Percentiles rank a stretch among this genome's conserved stretches.
Conservation (phyloP, 2,888 invertebrate species). For the Yponomeuta evonymella region DNA sequence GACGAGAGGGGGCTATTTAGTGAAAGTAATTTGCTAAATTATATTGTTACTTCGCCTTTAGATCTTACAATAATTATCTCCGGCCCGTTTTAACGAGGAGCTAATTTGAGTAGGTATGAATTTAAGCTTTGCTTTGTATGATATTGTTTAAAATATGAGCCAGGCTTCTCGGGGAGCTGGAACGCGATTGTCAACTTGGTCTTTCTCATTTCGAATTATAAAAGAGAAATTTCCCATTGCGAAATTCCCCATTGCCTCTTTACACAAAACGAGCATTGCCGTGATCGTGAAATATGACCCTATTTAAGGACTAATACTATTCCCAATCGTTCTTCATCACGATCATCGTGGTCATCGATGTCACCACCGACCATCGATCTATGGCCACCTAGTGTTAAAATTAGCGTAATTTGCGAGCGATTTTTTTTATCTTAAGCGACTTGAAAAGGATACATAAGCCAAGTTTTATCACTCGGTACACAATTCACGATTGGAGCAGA, state of each 20-base stretch:
- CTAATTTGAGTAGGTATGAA: constrained; percentile 57
- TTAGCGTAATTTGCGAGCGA: too few relatives aligned
- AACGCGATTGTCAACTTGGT: background rate
- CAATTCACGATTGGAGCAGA: background rate
- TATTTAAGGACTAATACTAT: background rate
- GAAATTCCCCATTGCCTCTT: background rate
- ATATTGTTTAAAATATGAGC: constrained; percentile 33
- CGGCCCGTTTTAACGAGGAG: constrained; percentile 61
- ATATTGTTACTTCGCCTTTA: constrained; percentile 64
- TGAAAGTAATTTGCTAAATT: constrained; percentile 65
- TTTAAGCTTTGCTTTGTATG: constrained; percentile 49
- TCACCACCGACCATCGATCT: too few relatives aligned
- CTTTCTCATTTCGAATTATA: background rate
- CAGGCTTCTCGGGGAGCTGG: background rate
- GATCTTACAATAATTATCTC: constrained; percentile 67
- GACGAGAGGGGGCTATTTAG: constrained; percentile 53
- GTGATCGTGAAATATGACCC: background rate
- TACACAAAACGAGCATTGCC: background rate
- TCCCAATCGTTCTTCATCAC: too few relatives aligned
- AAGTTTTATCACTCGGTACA: background rate
- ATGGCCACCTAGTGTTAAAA: too few relatives aligned
- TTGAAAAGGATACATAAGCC: background rate
- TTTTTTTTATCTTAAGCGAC: too few relatives aligned
- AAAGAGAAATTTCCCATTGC: background rate
- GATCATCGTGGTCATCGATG: too few relatives aligned